Evolutionary conservation across 92 coral and sea anemone genomes (phyloP).

Genomic region (Siderastrea radians): DNA sequence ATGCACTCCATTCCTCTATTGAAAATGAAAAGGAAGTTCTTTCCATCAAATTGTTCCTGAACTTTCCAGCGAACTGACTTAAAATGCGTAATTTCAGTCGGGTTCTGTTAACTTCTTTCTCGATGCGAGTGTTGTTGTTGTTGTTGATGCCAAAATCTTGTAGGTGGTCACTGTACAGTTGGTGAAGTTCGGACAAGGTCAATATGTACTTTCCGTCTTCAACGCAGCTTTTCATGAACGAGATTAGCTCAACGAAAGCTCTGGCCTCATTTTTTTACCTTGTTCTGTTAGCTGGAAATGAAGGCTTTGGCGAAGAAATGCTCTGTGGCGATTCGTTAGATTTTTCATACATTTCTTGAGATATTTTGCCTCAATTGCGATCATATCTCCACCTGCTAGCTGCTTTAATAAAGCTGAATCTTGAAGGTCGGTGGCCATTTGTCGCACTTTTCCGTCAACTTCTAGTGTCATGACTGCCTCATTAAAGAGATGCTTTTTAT

Average conservation of each 20-base stretch:
- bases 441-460: constrained; percentile 24
- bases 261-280: constrained; percentile 58
- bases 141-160: constrained; percentile 32
- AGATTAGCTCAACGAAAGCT: constrained; percentile 42
- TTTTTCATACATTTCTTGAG: constrained; percentile 29
- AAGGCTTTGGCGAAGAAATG: constrained; percentile 7
- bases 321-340: constrained; percentile 23
- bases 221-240: constrained; percentile 19
- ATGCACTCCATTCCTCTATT: constrained; percentile 3
- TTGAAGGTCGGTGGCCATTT: constrained; percentile 33
- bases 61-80: constrained; percentile 6
- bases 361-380: constrained; percentile 40
- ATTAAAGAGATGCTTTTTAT: no score
- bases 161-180: constrained; percentile 35
- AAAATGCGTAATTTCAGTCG: constrained; percentile 49
- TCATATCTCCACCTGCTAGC: constrained; percentile 23
- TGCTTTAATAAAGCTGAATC: constrained; percentile 21
- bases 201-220: constrained; percentile 18
- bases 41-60: constrained; percentile 1
- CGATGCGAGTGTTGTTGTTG: not conserved
- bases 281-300: constrained; percentile 7
- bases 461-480: constrained; percentile 1
- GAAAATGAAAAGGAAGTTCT: not conserved
- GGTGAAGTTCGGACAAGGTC: constrained; percentile 37
- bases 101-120: constrained; percentile 48